phyloP scores from a whole-genome alignment of 2,797 vertebrate species.

The Oreochromis grahami region DNA sequence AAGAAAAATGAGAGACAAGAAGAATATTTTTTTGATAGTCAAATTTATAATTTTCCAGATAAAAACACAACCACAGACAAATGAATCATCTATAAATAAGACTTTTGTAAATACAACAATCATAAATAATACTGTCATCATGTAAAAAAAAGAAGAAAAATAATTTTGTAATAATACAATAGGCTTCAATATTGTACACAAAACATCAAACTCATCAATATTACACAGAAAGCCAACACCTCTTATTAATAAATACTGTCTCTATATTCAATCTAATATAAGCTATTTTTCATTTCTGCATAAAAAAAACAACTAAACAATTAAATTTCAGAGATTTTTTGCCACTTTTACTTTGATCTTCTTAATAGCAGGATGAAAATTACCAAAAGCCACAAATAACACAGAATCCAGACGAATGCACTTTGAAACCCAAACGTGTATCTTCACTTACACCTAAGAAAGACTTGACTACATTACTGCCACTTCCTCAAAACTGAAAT shows the following conservation, averaged over 20 bases:
- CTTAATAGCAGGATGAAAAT: background rate
- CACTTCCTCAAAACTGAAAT: background rate
- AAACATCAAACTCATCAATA: background rate
- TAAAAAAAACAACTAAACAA: background rate
- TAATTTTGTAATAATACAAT: conserved; percentile 24
- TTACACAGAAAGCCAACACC: background rate
- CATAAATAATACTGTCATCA: conserved; percentile 68
- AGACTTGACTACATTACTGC: background rate
- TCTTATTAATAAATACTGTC: conserved; percentile 12
- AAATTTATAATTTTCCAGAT: conserved; percentile 10
- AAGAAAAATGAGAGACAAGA: background rate
- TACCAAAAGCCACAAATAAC: background rate
- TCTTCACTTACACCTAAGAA: background rate
- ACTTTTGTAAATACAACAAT: conserved; percentile 19
- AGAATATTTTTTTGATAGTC: background rate
- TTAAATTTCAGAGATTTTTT: background rate
- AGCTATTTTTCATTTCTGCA: background rate
- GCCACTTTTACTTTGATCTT: background rate
- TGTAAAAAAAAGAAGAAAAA: conserved; percentile 48
- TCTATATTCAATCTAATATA: background rate
- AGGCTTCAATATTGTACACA: conserved; percentile 25
- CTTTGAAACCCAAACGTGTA: background rate
- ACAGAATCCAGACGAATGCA: background rate
- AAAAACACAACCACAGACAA: conserved; percentile 29
- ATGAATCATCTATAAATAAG: conserved; percentile 42